Percentiles rank a stretch among this genome's conserved stretches.
These are phyloP conservation scores for Siderastrea radians DNA, from an alignment of 92 coral and sea anemone species.

Conservation along the genomic window DNA sequence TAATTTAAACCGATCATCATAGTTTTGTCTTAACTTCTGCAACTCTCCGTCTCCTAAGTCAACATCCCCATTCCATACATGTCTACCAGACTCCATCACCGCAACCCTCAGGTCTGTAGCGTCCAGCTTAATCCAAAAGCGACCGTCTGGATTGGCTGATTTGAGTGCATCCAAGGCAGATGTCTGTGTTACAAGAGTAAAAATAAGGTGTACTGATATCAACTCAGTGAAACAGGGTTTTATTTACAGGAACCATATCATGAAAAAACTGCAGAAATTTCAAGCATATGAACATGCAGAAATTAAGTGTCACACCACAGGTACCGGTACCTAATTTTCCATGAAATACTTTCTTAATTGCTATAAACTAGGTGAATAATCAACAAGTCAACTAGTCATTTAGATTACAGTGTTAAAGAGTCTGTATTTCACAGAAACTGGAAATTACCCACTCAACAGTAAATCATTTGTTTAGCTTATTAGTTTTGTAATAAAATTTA, in stretches of 20 bases:
- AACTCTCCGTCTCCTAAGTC: conserved; percentile 22
- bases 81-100: conserved; percentile 37
- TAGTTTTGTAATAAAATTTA: neutral
- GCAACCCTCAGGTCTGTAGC: conserved; percentile 46
- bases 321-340: too few species aligned
- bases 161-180: conserved; percentile 40
- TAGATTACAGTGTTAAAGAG: too few species aligned
- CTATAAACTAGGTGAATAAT: too few species aligned
- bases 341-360: too few species aligned
- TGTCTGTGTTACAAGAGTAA: neutral
- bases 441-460: neutral
- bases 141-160: conserved; percentile 33
- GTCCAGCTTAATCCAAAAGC: conserved; percentile 57
- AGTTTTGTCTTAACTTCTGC: conserved; percentile 22
- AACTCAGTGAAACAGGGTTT: neutral
- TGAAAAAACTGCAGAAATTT: neutral
- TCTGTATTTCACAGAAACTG: too few species aligned
- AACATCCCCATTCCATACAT: conserved; percentile 57
- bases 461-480: neutral
- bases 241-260: neutral
- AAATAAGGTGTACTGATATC: neutral
- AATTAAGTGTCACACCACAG: too few species aligned
- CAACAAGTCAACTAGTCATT: too few species aligned
- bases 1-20: conserved; percentile 30
- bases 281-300: too few species aligned